Conservation (phyloP, 2,113 vertebrate species). For the Brachyhypopomus occidentalis region DNA sequence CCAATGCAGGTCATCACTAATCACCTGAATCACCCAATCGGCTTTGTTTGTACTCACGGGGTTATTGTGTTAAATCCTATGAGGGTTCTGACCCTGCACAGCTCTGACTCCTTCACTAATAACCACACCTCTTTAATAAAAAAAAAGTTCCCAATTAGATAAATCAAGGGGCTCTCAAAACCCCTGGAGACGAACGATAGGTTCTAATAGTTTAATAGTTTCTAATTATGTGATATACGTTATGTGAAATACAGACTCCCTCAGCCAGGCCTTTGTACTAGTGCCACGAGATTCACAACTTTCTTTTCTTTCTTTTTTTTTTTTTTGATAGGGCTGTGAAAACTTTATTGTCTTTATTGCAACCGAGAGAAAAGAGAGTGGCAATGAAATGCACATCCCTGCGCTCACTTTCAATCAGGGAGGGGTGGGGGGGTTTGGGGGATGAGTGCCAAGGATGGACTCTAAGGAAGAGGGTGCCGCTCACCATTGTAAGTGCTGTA, state of each 20-base stretch:
- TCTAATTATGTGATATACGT: too few species aligned
- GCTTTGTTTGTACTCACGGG: not conserved
- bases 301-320: not conserved
- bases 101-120: too few species aligned
- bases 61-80: too few species aligned
- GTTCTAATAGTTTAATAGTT: too few species aligned
- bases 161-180: too few species aligned
- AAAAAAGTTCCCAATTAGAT: too few species aligned
- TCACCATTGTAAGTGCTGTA: constrained; percentile 49
- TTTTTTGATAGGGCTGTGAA: constrained; percentile 5
- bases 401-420: constrained; percentile 50
- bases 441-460: constrained; percentile 33
- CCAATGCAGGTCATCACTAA: constrained; percentile 20
- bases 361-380: constrained; percentile 23
- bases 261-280: not conserved
- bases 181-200: too few species aligned
- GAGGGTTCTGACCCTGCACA: too few species aligned
- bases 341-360: constrained; percentile 33
- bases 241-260: not conserved
- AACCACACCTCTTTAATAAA: too few species aligned
- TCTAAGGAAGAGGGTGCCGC: constrained; percentile 46
- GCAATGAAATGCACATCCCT: constrained; percentile 43
- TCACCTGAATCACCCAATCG: not conserved
- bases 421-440: not conserved
- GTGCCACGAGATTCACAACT: not conserved